Conservation (phyloP, 2,888 invertebrate genomes). For the Chesias legatella region DNA sequence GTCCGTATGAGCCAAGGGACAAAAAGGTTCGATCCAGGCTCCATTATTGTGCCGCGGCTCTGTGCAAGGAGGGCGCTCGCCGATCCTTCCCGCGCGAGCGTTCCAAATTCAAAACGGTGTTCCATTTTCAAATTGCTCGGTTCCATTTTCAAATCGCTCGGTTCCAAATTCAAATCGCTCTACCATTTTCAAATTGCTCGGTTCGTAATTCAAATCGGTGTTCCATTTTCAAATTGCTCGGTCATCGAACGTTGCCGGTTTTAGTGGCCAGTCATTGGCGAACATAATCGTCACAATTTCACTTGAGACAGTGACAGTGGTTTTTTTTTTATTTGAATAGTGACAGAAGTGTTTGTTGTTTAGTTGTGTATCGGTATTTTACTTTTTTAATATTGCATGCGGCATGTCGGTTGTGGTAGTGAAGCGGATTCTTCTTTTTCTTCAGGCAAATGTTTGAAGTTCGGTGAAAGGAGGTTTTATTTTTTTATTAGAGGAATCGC, state of each 20-base stretch:
- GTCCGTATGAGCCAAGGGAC: constrained; percentile 57
- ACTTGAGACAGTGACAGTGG: constrained; percentile 49
- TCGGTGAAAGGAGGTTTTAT: no score
- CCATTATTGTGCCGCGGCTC: constrained; percentile 54
- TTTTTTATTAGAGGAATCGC: no score
- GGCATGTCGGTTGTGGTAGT: constrained; percentile 15
- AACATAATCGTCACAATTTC: constrained; percentile 47
- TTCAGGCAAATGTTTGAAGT: no score
- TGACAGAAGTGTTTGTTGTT: constrained; percentile 33
- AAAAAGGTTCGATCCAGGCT: constrained; percentile 59
- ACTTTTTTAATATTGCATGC: constrained; percentile 22
- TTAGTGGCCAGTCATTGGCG: constrained; percentile 44
- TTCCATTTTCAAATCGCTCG: constrained; percentile 54
- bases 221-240: constrained; percentile 53
- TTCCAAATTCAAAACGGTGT: no score
- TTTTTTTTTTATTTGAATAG: constrained; percentile 32
- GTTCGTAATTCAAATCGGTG: no score
- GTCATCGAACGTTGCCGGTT: constrained; percentile 44
- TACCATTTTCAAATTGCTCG: no score
- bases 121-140: constrained; percentile 53
- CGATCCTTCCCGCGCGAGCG: constrained; percentile 54
- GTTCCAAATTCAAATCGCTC: constrained; percentile 54
- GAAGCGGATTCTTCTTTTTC: not conserved
- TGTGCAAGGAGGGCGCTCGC: constrained; percentile 57
- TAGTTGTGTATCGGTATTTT: constrained; percentile 28